phyloP scores from a whole-genome alignment of 2,797 vertebrate species.

The Aphelocoma californica region DNA sequence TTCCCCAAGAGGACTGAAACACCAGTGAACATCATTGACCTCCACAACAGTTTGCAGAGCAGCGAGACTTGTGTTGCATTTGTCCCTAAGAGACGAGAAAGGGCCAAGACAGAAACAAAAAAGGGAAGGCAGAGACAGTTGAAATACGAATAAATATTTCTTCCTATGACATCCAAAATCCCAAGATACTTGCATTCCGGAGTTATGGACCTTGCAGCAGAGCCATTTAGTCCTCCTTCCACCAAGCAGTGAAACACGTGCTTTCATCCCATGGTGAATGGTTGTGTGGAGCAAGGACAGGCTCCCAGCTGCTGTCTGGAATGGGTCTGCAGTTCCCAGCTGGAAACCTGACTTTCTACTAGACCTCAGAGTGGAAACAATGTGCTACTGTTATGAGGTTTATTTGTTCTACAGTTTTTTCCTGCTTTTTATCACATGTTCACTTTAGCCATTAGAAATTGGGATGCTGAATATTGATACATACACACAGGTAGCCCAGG shows the following conservation, averaged over 20 bases:
- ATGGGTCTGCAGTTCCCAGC: rapidly evolving
- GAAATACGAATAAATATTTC: neutral
- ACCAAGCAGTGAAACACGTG: too few species aligned
- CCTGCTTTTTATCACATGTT: neutral
- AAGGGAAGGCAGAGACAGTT: neutral
- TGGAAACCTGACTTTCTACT: neutral
- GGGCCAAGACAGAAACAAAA: neutral
- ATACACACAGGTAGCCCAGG: neutral
- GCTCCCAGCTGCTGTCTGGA: neutral
- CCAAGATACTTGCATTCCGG: neutral
- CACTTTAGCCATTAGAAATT: neutral
- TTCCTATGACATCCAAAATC: neutral
- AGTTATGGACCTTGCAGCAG: neutral
- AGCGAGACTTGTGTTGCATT: neutral
- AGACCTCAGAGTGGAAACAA: neutral
- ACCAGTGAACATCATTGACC: rapidly evolving
- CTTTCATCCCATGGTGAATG: neutral
- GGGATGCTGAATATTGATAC: neutral
- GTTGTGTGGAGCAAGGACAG: neutral
- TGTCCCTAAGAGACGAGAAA: neutral
- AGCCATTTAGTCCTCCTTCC: neutral
- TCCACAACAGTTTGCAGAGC: rapidly evolving
- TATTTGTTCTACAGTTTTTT: neutral
- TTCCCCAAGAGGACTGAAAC: neutral
- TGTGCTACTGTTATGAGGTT: neutral